Conservation (phyloP, 2,797 vertebrate genomes). For the Ara ararauna region DNA sequence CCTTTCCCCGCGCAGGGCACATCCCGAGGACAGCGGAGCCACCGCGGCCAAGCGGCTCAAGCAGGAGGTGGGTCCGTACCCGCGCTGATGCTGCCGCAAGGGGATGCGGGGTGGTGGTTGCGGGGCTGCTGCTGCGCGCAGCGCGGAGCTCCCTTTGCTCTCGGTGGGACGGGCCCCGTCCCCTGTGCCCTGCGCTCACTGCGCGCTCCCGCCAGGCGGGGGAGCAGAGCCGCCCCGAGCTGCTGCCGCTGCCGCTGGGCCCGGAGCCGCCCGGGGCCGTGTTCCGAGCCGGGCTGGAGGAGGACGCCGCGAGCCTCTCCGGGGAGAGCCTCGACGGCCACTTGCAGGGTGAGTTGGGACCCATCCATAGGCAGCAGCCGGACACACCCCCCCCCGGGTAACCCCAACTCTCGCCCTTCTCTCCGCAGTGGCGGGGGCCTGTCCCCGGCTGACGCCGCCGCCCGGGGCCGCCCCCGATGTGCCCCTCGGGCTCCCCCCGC, state of each 20-base stretch:
- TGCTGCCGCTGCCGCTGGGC: conserved; percentile 18
- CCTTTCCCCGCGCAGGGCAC: conserved; percentile 73
- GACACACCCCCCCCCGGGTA: rapidly evolving
- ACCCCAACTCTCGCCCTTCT: background rate
- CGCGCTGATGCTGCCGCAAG: background rate
- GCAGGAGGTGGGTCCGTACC: conserved; percentile 84
- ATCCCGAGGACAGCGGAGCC: conserved; percentile 82
- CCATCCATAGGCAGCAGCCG: too few relatives aligned
- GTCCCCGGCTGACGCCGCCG: conserved; percentile 83
- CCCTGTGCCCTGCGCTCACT: background rate
- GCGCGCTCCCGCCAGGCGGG: background rate
- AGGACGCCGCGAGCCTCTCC: conserved; percentile 87
- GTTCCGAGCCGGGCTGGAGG: conserved; percentile 82
- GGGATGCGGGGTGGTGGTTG: background rate
- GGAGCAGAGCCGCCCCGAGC: conserved; percentile 42
- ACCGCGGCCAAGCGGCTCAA: conserved; percentile 86
- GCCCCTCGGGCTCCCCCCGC: conserved; percentile 85
- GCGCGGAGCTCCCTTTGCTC: background rate
- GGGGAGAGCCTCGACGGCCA: conserved; percentile 90
- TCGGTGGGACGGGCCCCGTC: rapidly evolving
- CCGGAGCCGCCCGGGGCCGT: conserved; percentile 79
- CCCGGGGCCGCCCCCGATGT: conserved; percentile 77
- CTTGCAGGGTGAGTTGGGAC: conserved; percentile 84
- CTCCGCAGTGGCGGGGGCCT: conserved; percentile 75
- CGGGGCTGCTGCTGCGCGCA: background rate